A percentile compares a stretch with the other conserved stretches of the same genome.
phyloP scores from a whole-genome alignment of 2,797 vertebrate species.

The Luscinia megarhynchos region DNA sequence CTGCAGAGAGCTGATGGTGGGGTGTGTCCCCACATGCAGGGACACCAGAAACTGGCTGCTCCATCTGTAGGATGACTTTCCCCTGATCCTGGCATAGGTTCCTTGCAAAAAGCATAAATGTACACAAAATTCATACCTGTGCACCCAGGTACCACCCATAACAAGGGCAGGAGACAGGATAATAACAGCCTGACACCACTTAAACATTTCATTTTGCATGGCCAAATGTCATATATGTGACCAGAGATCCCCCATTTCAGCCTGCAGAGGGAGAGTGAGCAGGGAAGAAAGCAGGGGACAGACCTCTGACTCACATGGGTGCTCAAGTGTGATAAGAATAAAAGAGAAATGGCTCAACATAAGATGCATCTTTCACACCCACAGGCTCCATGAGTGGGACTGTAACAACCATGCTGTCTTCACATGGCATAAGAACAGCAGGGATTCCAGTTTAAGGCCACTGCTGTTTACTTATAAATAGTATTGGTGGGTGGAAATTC shows the following conservation, averaged over 20 bases:
- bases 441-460: not conserved
- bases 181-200: not conserved
- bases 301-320: not conserved
- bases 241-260: not conserved
- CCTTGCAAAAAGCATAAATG: not conserved
- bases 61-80: not conserved
- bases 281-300: not conserved
- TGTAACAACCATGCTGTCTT: not conserved
- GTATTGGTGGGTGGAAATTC: not conserved
- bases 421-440: not conserved
- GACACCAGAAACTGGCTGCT: not conserved
- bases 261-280: not conserved
- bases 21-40: not conserved
- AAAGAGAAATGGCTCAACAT: not conserved
- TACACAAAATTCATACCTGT: not conserved
- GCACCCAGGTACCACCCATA: not conserved
- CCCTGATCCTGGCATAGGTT: not conserved
- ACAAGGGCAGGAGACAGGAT: accelerated
- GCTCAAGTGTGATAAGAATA: not conserved
- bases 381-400: not conserved
- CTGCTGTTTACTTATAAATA: slow-evolving; percentile 6
- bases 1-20: not conserved
- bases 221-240: not conserved
- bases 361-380: not conserved
- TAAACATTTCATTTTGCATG: not conserved